A percentile compares a stretch with the other conserved stretches of the same genome.
These are phyloP conservation scores for Drosophila subobscura DNA, from an alignment of 1,140 invertebrate species.

Conservation along the genomic window DNA sequence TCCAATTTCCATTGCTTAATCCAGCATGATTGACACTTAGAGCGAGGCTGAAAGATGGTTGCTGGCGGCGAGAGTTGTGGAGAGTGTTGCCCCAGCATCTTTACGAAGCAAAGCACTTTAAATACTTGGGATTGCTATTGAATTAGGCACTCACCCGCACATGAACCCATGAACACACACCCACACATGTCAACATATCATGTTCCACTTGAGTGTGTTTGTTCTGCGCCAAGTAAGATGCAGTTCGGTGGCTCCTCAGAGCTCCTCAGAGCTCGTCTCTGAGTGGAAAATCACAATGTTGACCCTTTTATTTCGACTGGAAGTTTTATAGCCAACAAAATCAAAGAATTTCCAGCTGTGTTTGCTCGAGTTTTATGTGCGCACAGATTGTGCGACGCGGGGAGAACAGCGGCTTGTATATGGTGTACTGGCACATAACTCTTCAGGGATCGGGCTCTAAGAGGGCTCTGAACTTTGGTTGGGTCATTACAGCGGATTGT, in stretches of 20 bases:
- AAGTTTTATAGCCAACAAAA: constrained; percentile 48
- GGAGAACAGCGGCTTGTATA: constrained; percentile 24
- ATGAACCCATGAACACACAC: background rate
- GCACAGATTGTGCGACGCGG: constrained; percentile 60
- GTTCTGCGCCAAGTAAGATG: constrained; percentile 57
- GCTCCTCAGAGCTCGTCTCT: background rate
- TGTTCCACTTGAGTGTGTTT: constrained; percentile 65
- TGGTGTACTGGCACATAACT: no score
- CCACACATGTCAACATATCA: constrained; percentile 62
- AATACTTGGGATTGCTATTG: constrained; percentile 51
- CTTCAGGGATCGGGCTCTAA: constrained; percentile 31
- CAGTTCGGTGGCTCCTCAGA: constrained; percentile 19
- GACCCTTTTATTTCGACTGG: constrained; percentile 68
- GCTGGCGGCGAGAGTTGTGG: background rate
- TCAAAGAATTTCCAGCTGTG: no score
- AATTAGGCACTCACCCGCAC: constrained; percentile 45
- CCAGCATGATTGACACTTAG: constrained; percentile 60
- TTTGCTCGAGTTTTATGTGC: constrained; percentile 55
- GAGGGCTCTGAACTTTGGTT: constrained; percentile 24
- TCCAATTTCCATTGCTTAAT: constrained; percentile 71
- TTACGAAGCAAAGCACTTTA: constrained; percentile 59
- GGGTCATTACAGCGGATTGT: constrained; percentile 17
- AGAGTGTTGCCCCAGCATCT: constrained; percentile 10
- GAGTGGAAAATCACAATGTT: constrained; percentile 56
- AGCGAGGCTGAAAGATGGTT: constrained; percentile 53